These are phyloP conservation scores for Amazona vittata DNA, from an alignment of 2,113 vertebrate species.

Conservation along the genomic window DNA sequence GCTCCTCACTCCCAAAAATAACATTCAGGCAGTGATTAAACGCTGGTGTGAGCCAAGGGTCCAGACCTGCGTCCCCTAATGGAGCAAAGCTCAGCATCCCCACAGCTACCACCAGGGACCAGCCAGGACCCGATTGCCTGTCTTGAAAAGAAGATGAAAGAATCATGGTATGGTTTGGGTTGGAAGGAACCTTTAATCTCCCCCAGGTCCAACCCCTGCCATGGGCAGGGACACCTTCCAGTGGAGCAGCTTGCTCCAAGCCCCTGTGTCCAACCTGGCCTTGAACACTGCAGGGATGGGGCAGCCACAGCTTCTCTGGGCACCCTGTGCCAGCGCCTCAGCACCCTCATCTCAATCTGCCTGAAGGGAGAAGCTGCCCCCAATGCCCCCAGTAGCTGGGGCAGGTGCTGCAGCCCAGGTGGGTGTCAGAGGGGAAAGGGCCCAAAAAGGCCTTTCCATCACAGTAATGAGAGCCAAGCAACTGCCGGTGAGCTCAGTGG, in stretches of 20 bases:
- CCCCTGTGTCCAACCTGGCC: neutral
- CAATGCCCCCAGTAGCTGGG: no score
- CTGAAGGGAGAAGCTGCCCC: neutral
- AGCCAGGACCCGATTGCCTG: neutral
- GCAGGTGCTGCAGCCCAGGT: neutral
- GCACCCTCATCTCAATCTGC: neutral
- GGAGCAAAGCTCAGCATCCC: neutral
- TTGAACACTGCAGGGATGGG: neutral
- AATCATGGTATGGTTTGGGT: neutral
- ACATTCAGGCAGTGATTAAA: neutral
- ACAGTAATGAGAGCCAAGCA: neutral
- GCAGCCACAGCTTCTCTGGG: neutral
- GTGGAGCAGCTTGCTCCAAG: neutral
- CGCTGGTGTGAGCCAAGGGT: neutral
- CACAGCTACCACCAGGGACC: neutral
- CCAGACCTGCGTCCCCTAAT: neutral
- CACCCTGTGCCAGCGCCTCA: neutral
- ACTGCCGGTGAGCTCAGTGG: neutral
- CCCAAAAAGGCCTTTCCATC: neutral
- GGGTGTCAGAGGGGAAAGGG: neutral
- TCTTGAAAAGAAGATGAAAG: neutral
- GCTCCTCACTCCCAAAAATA: neutral
- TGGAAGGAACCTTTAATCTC: neutral
- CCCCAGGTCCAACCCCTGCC: rapidly evolving
- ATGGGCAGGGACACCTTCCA: neutral